These are phyloP conservation scores for Elgonia sp. DNA, from an alignment of 2,888 invertebrate species.

Conservation along the genomic window DNA sequence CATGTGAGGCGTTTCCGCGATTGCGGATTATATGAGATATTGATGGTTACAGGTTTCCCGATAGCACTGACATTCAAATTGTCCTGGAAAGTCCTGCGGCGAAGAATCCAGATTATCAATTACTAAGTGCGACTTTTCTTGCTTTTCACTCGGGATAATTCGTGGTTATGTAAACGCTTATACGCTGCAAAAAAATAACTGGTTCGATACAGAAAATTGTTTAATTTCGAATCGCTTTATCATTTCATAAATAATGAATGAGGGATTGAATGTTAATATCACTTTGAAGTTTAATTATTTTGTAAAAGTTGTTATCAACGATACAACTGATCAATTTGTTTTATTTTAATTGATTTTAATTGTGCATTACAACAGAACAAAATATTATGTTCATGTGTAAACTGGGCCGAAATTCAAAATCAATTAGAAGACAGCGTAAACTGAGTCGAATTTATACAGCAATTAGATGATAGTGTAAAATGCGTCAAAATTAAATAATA, in stretches of 20 bases:
- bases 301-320: background rate
- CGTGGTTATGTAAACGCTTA: slow-evolving; percentile 30
- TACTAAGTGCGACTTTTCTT: slow-evolving; percentile 11
- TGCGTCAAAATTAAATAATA: too few relatives aligned
- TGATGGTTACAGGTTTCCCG: slow-evolving; percentile 28
- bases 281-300: too few relatives aligned
- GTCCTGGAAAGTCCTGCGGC: slow-evolving; percentile 25
- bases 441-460: too few relatives aligned
- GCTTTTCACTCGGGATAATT: slow-evolving; percentile 7
- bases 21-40: slow-evolving; percentile 13
- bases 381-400: too few relatives aligned
- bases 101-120: slow-evolving; percentile 31
- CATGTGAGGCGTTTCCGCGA: slow-evolving; percentile 46
- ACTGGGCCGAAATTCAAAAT: too few relatives aligned
- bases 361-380: too few relatives aligned
- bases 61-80: slow-evolving; percentile 59
- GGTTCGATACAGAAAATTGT: background rate
- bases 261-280: too few relatives aligned
- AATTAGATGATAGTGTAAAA: too few relatives aligned
- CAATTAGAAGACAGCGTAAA: too few relatives aligned
- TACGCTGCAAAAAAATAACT: slow-evolving; percentile 4
- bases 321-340: too few relatives aligned
- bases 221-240: background rate
- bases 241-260: background rate
- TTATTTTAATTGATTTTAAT: too few relatives aligned